Conservation (phyloP, 2,797 vertebrate genomes). For the Basileuterus tristriatus region DNA sequence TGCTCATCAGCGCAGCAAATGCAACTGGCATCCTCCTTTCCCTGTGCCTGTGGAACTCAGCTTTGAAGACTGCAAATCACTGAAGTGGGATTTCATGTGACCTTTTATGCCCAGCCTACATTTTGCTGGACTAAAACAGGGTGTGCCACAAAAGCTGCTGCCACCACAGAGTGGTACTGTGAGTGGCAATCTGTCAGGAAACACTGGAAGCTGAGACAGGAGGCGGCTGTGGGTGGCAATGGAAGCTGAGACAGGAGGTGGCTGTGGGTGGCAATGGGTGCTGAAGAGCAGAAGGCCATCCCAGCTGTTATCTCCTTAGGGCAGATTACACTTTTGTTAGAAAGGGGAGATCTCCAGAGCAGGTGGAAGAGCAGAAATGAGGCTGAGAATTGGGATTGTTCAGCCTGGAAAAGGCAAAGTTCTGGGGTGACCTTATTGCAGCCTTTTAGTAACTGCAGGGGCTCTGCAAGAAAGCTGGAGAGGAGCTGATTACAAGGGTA, state of each 20-base stretch:
- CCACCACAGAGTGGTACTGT: neutral
- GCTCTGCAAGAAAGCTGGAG: neutral
- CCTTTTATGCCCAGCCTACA: neutral
- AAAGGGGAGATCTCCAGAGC: neutral
- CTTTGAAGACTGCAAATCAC: neutral
- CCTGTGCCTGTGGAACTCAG: neutral
- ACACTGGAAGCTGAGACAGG: neutral
- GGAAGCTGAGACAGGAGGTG: neutral
- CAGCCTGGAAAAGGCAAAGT: neutral
- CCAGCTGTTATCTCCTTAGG: too few relatives aligned
- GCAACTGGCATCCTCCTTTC: neutral
- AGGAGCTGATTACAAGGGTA: neutral
- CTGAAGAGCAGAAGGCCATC: neutral
- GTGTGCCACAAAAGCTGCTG: neutral
- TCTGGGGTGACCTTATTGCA: neutral
- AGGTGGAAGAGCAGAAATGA: neutral
- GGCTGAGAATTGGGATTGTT: neutral
- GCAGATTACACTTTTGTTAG: neutral
- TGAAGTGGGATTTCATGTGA: neutral
- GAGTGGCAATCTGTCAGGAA: neutral
- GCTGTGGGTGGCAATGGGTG: neutral
- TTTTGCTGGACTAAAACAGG: neutral
- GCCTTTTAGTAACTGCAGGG: neutral
- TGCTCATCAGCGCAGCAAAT: fast-evolving
- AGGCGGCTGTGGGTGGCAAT: neutral